Evolutionary conservation across 1,140 invertebrate species (phyloP), one percentile per base, ranked within the genome.

Genomic region (Drosophila parvula): DNA sequence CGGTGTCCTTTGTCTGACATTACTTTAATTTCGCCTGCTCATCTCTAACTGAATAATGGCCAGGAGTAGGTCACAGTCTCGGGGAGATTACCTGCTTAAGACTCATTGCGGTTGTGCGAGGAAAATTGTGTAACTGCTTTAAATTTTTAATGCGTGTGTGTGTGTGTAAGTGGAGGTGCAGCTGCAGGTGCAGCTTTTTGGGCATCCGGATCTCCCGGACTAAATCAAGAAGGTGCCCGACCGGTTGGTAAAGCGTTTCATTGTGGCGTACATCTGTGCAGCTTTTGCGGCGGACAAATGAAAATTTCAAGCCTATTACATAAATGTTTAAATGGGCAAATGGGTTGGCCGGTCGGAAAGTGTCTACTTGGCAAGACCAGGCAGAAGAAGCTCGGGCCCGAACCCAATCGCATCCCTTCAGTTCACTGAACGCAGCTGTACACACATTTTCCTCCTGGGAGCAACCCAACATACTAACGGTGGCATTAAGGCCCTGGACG

Each of bases 281-380:
- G 68, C 67, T 88, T 77, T 68, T 86, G 83, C 16, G 83, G 83
- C 77, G 77, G 57, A 28, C 58, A 86, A 86, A 86, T 88, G 73
- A 84, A 80, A 83, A 83, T 80, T 86, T 80, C 73, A 79, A 83
- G 83, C 83, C 83, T 88, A 86, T 86, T 86, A 86, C 80, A 86
- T 86, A 78, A 86, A 86, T 88, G 83, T 86, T 86, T 88, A 86
- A 86, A 78, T 83, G 79, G 77, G 50, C 67, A 68, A 79, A 81
- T 84, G 79, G 59, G 78, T 68, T 80, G 81, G 63, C 58, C 73
- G 51, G 32, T 27, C 41, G 78, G 63, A 84, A 84, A 67, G 58
- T 76, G 71, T 60, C 58, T 83, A 63, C 70, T 74, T 32, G 61
- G 79, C 64, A 71, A 67, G 41, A 3, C 50, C 41, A 47, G n/a